These are phyloP conservation scores for Entelurus aequoreus DNA, from an alignment of 2,113 vertebrate species.

Conservation along the genomic window DNA sequence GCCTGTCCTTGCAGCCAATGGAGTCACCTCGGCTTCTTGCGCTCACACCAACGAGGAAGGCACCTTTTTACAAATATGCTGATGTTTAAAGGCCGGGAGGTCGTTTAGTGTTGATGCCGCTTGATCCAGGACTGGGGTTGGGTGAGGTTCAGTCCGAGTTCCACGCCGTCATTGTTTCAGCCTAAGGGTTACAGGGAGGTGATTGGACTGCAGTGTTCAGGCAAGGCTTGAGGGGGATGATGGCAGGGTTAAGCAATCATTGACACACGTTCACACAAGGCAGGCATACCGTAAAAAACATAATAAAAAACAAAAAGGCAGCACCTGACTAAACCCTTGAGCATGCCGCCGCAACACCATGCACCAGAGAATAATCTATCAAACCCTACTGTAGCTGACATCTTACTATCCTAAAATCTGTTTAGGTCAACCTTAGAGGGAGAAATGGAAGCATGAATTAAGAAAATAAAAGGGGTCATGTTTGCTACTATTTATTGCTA, in stretches of 20 bases:
- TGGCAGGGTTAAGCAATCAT: constrained; percentile 35
- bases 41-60: constrained; percentile 41
- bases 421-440: no score
- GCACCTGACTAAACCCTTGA: not conserved
- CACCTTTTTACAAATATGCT: constrained; percentile 37
- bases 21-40: constrained; percentile 31
- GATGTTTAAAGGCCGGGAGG: constrained; percentile 15
- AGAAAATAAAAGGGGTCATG: no score
- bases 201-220: constrained; percentile 59
- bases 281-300: constrained; percentile 17
- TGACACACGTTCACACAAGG: constrained; percentile 7
- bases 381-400: no score
- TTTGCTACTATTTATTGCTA: no score
- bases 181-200: constrained; percentile 73
- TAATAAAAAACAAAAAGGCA: not conserved
- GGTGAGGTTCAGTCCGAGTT: constrained; percentile 20
- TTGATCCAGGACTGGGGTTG: constrained; percentile 1
- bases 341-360: not conserved
- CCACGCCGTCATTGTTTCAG: constrained; percentile 32
- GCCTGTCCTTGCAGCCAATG: constrained; percentile 23
- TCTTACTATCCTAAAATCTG: no score
- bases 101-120: constrained; percentile 21
- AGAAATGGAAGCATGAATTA: no score
- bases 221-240: constrained; percentile 43
- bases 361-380: no score